Evolutionary conservation across 2,113 vertebrate genomes (phyloP), one percentile per base, ranked within the genome.

Genomic region (Tyrannus savana): DNA sequence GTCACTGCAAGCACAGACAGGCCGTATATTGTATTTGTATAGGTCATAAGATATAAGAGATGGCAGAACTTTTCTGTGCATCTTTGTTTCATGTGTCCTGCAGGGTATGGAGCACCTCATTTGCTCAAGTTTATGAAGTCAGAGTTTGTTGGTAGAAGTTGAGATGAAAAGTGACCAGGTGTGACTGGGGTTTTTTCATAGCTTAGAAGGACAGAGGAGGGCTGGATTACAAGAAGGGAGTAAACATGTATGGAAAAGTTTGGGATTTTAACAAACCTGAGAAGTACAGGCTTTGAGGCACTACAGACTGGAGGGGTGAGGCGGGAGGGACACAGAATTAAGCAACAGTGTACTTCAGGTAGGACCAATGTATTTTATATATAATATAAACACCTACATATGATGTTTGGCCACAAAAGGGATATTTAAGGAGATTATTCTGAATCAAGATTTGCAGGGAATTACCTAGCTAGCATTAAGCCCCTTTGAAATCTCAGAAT

Each of bases 21-120:
- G 33, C 27, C 3, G 0, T 3, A 3, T 8, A 52, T 49, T 60
- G 4, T 18, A 1, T 59, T 41, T 67, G 7, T 49, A 4, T 33
- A 25, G 37, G 17, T 52, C 2, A 0, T 5, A 37, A 44, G 7
- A 3, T 12, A 33, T 12, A 23, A n/a, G 33, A 42, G 18, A 22
- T 2, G 35, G 24, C 24, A 58, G 53, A 24, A 76, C 7, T 30
- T 8, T 18, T 7, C 33, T 68, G 39, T 72, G 44, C 8, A 23
- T 17, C 21, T 80, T 39, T 52, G 66, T 22, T 28, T 30, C 14
- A 23, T 6, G 12, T 42, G 64, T 47, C 14, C 33, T 27, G 16
- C 8, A 64, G 9, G 14, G 9, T 16, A 19, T 7, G 21, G 12
- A 77, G 7, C 5, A 22, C 22, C 56, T 55, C 0, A 2, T 41